phyloP scores from a whole-genome alignment of 2,113 vertebrate genomes.

The Atractosteus spatula region DNA sequence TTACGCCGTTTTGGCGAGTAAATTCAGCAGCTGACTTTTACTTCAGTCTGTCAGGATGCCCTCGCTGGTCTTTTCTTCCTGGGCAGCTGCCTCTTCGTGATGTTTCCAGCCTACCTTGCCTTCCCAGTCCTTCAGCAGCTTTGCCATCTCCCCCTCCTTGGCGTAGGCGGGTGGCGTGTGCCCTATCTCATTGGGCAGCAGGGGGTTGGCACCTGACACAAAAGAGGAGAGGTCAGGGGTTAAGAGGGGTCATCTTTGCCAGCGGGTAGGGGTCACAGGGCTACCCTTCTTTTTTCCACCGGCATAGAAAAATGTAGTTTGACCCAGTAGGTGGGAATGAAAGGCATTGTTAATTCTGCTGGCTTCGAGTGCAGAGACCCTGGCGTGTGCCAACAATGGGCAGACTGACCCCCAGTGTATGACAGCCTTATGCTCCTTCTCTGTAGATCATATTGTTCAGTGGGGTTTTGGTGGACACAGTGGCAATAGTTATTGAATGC shows the following conservation, averaged over 20 bases:
- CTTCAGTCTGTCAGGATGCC: no score
- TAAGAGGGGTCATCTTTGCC: conserved; percentile 41
- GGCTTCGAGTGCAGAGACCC: not conserved
- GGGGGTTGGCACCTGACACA: conserved; percentile 82
- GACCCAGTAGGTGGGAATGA: not conserved
- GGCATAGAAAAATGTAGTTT: conserved; percentile 9
- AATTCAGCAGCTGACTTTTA: no score
- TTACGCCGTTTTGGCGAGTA: no score
- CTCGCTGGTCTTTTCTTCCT: no score
- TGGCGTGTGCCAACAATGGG: not conserved
- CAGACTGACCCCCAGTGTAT: conserved; percentile 2
- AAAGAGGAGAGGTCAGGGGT: conserved; percentile 40
- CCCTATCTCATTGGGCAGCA: conserved; percentile 86
- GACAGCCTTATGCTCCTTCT: not conserved
- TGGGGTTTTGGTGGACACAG: not conserved
- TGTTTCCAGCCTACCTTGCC: conserved; percentile 67
- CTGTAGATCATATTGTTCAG: not conserved
- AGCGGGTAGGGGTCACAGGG: conserved; percentile 37
- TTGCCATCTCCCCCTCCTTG: conserved; percentile 81
- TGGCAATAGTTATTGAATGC: not conserved
- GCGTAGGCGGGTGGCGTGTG: conserved; percentile 84
- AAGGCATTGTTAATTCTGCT: not conserved
- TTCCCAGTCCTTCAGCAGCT: conserved; percentile 74
- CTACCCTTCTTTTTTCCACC: not conserved
- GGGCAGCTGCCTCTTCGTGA: not conserved